Base-by-base conservation (phyloP, 2,888 invertebrate species). In the Rhogogaster chlorosoma region DNA sequence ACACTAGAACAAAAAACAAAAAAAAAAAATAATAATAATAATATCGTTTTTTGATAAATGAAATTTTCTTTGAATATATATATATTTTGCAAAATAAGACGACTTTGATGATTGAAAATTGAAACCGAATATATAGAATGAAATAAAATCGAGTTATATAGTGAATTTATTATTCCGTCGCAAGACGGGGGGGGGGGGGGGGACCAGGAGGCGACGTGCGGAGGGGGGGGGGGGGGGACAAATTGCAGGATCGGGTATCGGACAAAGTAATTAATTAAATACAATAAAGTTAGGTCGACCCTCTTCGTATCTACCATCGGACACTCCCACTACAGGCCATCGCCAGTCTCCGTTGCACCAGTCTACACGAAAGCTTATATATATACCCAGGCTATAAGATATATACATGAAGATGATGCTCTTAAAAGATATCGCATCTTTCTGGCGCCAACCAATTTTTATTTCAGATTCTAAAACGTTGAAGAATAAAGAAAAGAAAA, bases 181-280 rank as follows among this genome's bases (percentile, higher is more conserved):
- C 53, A 38, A 57, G 32, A 84, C 77, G 77, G 29, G 73, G 84
- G 77, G 84, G 49, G 32, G 83, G 53, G 77, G 29, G 73, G 84
- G 77, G 84, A 85, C 83, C 82, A 84, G 73, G 84, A 71, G 77
- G 86, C 82, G 85, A 75, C 70, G 64, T 86, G 84, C n/a, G n/a
- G n/a, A n/a, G n/a, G n/a, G n/a, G n/a, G n/a, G n/a, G n/a, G n/a
- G 87, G 88, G 87, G 88, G 87, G 88, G 89, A 90, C 91, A 91
- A 91, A 91, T 91, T 91, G 90, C 90, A 90, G 90, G 91, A 90
- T 89, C 89, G 89, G 88, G 87, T 90, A 91, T 90, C 90, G 89
- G 87, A 86, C 88, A 86, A 88, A 91, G 91, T 91, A 91, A 91
- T 91, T 91, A 91, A 91, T 91, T 91, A 91, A 91, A 91, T 89